Evolutionary conservation across 2,797 vertebrate genomes (phyloP), one percentile per base, ranked within the genome.

Genomic region (Chaetophractus vellerosus): DNA sequence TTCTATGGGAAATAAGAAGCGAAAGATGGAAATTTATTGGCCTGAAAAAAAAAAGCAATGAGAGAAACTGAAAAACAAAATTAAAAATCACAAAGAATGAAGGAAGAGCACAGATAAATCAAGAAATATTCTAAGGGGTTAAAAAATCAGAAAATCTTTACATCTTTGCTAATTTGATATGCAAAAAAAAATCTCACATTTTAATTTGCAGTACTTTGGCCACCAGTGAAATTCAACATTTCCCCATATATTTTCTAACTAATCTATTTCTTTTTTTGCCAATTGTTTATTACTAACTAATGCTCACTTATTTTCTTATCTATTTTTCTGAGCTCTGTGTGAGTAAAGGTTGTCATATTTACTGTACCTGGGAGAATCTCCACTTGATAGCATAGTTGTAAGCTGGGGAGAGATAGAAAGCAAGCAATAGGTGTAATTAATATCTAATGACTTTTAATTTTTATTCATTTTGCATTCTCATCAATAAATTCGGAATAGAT

Each of bases 271-370:
- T 19, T 82, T 63, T 82, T 90, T 63, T 85, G 24, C 18, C 94
- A 90, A 96, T 23, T 74, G 36, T 75, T 92, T 80, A 71, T 85
- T 88, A 86, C 63, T 82, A 21, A 72, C 57, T 82, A 90, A 92
- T 63, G 16, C 12, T 86, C 57, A 83, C 23, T 81, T 76, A 26
- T 92, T 90, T 93, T 82, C 41, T 94, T 82, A 87, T 84, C 64
- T 81, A 15, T 68, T 72, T 81, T 8, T 82, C 71, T 92, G 55
- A 71, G 45, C 11, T 87, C 57, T 45, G 2, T 36, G 12, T 61
- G 0, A 52, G 10, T 50, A 61, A 90, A 90, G 61, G 28, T 76
- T 69, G 6, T 26, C 86, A 1, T 66, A 88, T 61, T 83, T 81
- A 57, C 63, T 78, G 3, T 80, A 12, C 71, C 59, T 90, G 41